Evolutionary conservation across 1,140 invertebrate species (phyloP).

Genomic region (Microplitis demolitor): DNA sequence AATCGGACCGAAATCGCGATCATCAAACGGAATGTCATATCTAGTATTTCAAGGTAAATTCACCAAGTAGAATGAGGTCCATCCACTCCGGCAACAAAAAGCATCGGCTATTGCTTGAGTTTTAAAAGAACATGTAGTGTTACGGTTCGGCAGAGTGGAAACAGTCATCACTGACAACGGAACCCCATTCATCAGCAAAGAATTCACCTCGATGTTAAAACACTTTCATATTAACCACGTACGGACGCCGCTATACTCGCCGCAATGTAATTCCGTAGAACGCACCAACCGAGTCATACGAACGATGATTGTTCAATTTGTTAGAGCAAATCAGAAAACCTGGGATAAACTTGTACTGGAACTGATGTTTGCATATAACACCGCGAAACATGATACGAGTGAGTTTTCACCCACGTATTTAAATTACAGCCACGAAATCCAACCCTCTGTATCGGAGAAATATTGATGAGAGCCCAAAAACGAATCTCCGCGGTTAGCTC

Average conservation of each 20-base stretch:
- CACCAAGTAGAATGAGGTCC: conserved; percentile 20
- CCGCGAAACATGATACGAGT: background rate
- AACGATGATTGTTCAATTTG: conserved; percentile 33
- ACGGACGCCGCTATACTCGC: conserved; percentile 41
- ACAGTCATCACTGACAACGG: conserved; percentile 54
- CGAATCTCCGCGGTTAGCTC: too few relatives aligned
- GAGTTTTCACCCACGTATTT: conserved; percentile 12
- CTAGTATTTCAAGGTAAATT: conserved; percentile 25
- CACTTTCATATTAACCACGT: conserved; percentile 23
- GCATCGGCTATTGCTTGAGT: conserved; percentile 26
- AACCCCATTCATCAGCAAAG: conserved; percentile 46
- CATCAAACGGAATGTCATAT: background rate
- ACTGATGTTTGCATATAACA: conserved; percentile 41
- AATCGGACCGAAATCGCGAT: background rate
- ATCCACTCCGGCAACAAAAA: conserved; percentile 37
- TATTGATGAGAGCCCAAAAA: too few relatives aligned
- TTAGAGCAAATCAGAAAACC: conserved; percentile 37
- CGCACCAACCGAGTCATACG: conserved; percentile 15
- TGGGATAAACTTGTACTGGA: conserved; percentile 48
- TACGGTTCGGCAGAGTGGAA: conserved; percentile 41
- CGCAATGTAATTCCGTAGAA: conserved; percentile 39
- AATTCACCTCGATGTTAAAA: conserved; percentile 30
- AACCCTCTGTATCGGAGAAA: background rate
- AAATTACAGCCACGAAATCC: conserved; percentile 1
- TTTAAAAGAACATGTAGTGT: conserved; percentile 39